Evolutionary conservation across 2,888 invertebrate genomes (phyloP).

Genomic region (Lasioglossum lativentre): DNA sequence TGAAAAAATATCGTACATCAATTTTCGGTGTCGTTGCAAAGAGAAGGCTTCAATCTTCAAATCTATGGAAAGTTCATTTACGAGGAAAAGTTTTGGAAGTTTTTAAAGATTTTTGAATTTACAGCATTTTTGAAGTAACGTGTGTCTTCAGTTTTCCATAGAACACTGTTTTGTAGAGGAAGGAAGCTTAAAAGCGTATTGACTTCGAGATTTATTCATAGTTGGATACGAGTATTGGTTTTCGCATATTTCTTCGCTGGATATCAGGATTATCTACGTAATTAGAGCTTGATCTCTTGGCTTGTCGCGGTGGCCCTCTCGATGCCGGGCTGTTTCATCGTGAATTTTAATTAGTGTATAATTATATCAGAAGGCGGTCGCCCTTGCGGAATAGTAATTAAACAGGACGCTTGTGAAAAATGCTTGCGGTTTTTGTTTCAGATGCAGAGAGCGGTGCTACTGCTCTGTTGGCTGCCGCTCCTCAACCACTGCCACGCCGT

Average conservation of each 20-base stretch:
- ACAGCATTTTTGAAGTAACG: neutral
- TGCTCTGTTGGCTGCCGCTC: constrained; percentile 83
- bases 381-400: constrained; percentile 25
- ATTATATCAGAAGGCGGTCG: constrained; percentile 38
- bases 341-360: constrained; percentile 42
- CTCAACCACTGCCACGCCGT: constrained; percentile 84
- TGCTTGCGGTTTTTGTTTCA: constrained; percentile 69
- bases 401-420: constrained; percentile 25
- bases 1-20: neutral
- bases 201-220: neutral
- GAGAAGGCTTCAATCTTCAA: neutral
- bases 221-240: neutral
- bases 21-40: neutral
- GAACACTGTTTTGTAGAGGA: too few species aligned
- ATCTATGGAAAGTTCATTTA: neutral
- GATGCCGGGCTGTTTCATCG: constrained; percentile 18
- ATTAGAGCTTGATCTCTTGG: constrained; percentile 43
- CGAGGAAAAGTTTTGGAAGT: neutral
- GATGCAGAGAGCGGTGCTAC: constrained; percentile 84
- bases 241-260: constrained; percentile 9
- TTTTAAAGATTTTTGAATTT: neutral
- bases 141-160: too few species aligned
- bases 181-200: neutral
- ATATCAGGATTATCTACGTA: constrained; percentile 10
- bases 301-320: constrained; percentile 3